Evolutionary conservation across 2,113 vertebrate genomes (phyloP), one percentile per base, ranked within the genome.

Genomic region (Trogon melanurus): DNA sequence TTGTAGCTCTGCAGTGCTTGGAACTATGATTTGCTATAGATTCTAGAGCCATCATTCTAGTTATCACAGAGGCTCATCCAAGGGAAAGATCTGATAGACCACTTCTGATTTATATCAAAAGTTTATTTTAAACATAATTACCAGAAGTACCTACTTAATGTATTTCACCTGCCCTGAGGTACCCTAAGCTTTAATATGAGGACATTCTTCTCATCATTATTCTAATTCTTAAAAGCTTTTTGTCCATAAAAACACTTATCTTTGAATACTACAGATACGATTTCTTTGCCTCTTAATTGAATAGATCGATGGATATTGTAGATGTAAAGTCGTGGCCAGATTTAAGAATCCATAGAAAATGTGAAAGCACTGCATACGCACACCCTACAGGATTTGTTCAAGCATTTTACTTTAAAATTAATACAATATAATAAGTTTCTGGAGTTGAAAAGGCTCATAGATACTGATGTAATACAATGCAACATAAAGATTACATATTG

Each of bases 201-300:
- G 19, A 20, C 34, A 65, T 79, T 91, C 21, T 38, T 78, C 53
- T 89, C 34, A 74, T 60, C 32, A 53, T 71, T 85, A 48, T 84
- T 95, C 38, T 81, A 84, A 84, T 93, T 91, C 44, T 72, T 91
- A 65, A 91, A 88, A 85, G 65, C 7, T 85, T 89, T 94, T 76
- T 1, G 1, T 67, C 54, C 22, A 25, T 67, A 45, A 80, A 89
- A 29, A 50, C 23, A 81, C 18, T 74, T 64, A 64, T 21, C 12
- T 47, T 56, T 56, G 32, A 27, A 50, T 61, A 41, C 8, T 38
- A 48, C 29, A 65, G 11, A 65, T 85, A 65, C 67, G 41, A 70
- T 75, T 67, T 87, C 27, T 93, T 84, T 61, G 7, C 22, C 53
- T 92, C 56, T 29, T 72, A 85, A 61, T 79, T 81, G 72, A 81